A percentile compares a stretch with the other conserved stretches of the same genome.
Evolutionary conservation across 2,888 invertebrate genomes (phyloP).

Genomic region (Litoditis marina): DNA sequence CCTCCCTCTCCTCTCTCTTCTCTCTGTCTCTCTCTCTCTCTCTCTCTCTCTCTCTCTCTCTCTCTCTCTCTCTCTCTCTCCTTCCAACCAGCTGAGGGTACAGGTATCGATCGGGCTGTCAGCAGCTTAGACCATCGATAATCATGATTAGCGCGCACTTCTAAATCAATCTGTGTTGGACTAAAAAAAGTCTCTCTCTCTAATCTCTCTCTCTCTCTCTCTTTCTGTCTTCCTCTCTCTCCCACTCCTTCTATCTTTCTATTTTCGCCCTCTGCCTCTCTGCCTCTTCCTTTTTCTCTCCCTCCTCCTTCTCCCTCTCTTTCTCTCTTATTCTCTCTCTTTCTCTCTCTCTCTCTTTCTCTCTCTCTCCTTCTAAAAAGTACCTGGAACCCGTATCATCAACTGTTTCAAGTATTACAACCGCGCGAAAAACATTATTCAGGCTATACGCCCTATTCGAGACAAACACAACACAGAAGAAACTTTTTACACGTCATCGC

Average conservation of each 20-base stretch:
- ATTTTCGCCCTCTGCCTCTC: constrained; percentile 4
- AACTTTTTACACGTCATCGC: no score
- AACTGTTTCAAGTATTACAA: no score
- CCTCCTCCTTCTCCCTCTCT: neutral
- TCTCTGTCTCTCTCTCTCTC: constrained; percentile 7
- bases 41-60: neutral
- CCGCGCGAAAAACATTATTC: no score
- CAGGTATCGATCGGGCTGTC: no score
- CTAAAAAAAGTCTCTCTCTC: no score
- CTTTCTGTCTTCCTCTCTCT: constrained; percentile 3
- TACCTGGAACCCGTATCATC: no score
- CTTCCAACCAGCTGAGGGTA: no score
- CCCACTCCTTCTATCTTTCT: neutral
- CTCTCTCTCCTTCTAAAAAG: neutral
- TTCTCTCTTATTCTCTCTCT: neutral
- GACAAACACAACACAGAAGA: no score
- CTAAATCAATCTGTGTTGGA: no score
- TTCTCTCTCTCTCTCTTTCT: neutral
- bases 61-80: constrained; percentile 3
- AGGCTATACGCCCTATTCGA: no score
- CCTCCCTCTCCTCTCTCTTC: constrained; percentile 3
- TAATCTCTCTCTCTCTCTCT: constrained; percentile 8
- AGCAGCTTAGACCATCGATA: no score
- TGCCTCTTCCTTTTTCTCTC: constrained; percentile 1
- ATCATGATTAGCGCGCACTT: no score